These are phyloP conservation scores for Spodoptera picta DNA, from an alignment of 2,888 invertebrate species.

Conservation along the genomic window DNA sequence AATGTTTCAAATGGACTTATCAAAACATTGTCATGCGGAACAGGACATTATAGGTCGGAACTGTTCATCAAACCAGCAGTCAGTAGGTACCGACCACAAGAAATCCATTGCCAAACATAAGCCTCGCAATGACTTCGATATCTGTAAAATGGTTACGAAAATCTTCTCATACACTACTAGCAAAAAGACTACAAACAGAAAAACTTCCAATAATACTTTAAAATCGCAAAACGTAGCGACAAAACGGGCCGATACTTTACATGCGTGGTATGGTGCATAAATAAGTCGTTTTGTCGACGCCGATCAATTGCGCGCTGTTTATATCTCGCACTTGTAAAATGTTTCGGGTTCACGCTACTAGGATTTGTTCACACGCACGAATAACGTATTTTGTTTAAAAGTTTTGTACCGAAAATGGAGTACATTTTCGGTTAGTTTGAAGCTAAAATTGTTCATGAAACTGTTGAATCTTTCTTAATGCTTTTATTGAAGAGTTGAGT, in stretches of 20 bases:
- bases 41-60: no score
- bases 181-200: slow-evolving; percentile 4
- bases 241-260: slow-evolving; percentile 41
- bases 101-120: no score
- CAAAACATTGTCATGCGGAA: no score
- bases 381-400: slow-evolving; percentile 10
- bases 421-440: no score
- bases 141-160: not conserved
- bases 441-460: no score
- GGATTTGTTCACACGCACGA: slow-evolving; percentile 30
- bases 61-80: no score
- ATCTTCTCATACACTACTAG: not conserved
- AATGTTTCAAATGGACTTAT: no score
- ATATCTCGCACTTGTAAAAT: slow-evolving; percentile 54
- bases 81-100: no score
- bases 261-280: slow-evolving; percentile 61
- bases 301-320: slow-evolving; percentile 66
- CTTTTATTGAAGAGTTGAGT: no score
- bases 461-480: no score
- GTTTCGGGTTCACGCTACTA: slow-evolving; percentile 46
- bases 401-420: not conserved
- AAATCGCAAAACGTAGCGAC: slow-evolving; percentile 42
- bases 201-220: slow-evolving; percentile 28
- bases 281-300: slow-evolving; percentile 67
- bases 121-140: not conserved